These are phyloP conservation scores for Crotalus helleri DNA, from an alignment of 2,113 vertebrate species.

Conservation along the genomic window DNA sequence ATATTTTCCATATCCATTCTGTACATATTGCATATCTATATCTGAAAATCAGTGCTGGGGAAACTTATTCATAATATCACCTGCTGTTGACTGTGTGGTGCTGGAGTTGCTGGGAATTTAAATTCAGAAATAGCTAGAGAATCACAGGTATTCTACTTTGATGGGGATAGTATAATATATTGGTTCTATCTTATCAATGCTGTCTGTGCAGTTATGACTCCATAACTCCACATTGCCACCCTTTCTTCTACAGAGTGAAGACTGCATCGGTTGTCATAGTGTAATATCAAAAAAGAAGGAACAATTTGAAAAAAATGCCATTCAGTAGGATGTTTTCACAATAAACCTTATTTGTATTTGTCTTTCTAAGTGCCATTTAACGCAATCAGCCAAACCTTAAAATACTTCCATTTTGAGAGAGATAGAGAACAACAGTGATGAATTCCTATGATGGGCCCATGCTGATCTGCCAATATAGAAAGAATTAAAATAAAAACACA, in stretches of 20 bases:
- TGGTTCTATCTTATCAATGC: not conserved
- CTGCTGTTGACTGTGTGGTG: not conserved
- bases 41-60: not conserved
- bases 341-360: not conserved
- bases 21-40: not conserved
- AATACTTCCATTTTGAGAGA: not conserved
- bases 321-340: not conserved
- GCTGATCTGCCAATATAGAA: not conserved
- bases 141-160: not conserved
- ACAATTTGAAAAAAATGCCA: not conserved
- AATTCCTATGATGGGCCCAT: not conserved
- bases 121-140: not conserved
- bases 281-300: not conserved
- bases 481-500: not conserved
- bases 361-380: not conserved
- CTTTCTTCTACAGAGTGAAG: not conserved
- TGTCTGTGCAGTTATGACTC: not conserved
- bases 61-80: not conserved
- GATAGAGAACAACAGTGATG: not conserved
- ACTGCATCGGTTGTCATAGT: not conserved
- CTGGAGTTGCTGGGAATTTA: not conserved
- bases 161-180: not conserved
- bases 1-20: not conserved
- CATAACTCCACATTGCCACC: not conserved
- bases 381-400: not conserved